phyloP scores from a whole-genome alignment of 92 coral and sea anemone genomes.

The Zoanthus gigantus region DNA sequence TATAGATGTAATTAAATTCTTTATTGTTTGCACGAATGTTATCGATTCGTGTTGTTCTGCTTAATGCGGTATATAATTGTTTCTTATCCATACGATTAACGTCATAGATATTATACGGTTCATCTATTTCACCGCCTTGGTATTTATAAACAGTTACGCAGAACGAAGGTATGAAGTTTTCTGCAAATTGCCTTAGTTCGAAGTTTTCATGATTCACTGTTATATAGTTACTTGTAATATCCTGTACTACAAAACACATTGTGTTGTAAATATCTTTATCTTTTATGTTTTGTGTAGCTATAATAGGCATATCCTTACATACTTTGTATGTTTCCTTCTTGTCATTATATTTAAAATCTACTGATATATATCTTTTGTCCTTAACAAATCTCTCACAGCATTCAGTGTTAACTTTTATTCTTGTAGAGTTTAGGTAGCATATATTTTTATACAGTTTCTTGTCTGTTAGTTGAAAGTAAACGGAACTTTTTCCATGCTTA shows the following conservation, averaged over 20 bases:
- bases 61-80: too few relatives aligned
- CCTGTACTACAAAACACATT: conserved; percentile 44
- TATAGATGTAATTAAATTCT: too few relatives aligned
- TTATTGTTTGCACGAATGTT: too few relatives aligned
- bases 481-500: too few relatives aligned
- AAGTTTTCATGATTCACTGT: too few relatives aligned
- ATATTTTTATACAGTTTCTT: conserved; percentile 37
- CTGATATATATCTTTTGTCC: background rate
- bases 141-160: conserved; percentile 60
- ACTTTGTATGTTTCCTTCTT: conserved; percentile 29
- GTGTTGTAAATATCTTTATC: conserved; percentile 46
- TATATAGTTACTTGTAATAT: background rate
- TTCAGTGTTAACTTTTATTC: conserved; percentile 32
- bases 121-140: conserved; percentile 51
- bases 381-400: conserved; percentile 40
- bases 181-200: too few relatives aligned
- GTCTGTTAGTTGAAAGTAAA: background rate
- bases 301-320: conserved; percentile 42
- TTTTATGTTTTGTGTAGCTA: conserved; percentile 53
- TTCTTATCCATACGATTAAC: conserved; percentile 63
- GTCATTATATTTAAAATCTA: conserved; percentile 37
- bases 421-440: conserved; percentile 50
- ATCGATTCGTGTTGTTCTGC: conserved; percentile 49
- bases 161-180: conserved; percentile 32
- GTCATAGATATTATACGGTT: conserved; percentile 48